These are phyloP conservation scores for Orthosia incerta DNA, from an alignment of 2,888 invertebrate genomes.

Conservation along the genomic window DNA sequence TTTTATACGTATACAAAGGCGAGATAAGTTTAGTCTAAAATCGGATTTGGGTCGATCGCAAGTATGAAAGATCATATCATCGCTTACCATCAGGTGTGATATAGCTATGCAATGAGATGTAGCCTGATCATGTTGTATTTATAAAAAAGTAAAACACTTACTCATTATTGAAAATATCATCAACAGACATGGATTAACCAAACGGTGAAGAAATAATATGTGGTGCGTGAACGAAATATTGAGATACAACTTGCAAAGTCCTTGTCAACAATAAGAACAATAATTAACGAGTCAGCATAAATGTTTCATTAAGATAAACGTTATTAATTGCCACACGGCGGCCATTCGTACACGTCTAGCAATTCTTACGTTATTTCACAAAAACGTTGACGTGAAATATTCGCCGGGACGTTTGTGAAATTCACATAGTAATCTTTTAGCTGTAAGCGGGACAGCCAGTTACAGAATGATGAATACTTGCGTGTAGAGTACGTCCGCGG, in stretches of 20 bases:
- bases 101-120: too few relatives aligned
- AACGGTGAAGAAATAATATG: neutral
- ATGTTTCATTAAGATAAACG: slow-evolving; percentile 52
- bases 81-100: too few relatives aligned
- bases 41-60: too few relatives aligned
- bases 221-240: neutral
- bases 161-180: neutral
- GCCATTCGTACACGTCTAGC: slow-evolving; percentile 66
- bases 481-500: slow-evolving; percentile 45
- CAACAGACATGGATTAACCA: neutral
- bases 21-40: too few relatives aligned
- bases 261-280: slow-evolving; percentile 23
- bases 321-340: slow-evolving; percentile 57
- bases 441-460: slow-evolving; percentile 66
- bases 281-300: slow-evolving; percentile 41
- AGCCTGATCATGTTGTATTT: too few relatives aligned
- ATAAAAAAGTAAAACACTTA: too few relatives aligned
- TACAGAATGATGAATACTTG: slow-evolving; percentile 69
- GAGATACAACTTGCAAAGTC: neutral
- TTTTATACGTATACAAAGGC: too few relatives aligned
- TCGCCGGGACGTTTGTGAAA: slow-evolving; percentile 62
- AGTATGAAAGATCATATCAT: too few relatives aligned
- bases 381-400: slow-evolving; percentile 67
- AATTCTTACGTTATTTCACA: slow-evolving; percentile 63
- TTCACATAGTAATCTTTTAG: slow-evolving; percentile 72